These are phyloP conservation scores for Epizoanthus scotinus DNA, from an alignment of 92 coral and sea anemone species.

Conservation along the genomic window DNA sequence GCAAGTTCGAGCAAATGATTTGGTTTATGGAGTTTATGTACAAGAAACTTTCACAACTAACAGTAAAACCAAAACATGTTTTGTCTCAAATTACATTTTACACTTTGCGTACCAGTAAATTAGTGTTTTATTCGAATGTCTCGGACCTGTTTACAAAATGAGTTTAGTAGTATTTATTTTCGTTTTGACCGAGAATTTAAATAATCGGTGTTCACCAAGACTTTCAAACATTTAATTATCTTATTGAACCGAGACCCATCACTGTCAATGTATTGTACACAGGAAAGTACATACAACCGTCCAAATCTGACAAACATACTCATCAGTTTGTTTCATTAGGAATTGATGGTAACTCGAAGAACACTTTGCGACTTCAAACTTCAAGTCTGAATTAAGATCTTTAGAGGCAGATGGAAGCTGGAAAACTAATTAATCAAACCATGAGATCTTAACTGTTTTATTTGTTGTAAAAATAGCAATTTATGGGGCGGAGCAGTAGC, in stretches of 20 bases:
- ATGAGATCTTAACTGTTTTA: neutral
- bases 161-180: neutral
- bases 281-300: too few species aligned
- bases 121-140: neutral
- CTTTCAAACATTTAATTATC: neutral
- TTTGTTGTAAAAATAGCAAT: slow-evolving; percentile 7
- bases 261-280: neutral
- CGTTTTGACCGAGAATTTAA: neutral
- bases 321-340: too few species aligned
- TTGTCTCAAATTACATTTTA: neutral
- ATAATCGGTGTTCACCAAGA: slow-evolving; percentile 4
- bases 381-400: neutral
- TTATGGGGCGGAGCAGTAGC: neutral
- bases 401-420: slow-evolving; percentile 6
- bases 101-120: neutral
- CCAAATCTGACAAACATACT: too few species aligned
- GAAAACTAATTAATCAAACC: neutral
- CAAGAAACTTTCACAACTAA: neutral
- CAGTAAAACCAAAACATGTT: neutral
- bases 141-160: neutral
- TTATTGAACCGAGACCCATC: neutral
- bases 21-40: too few species aligned
- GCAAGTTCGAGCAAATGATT: neutral
- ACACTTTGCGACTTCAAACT: neutral
- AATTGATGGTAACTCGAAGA: too few species aligned